Evolutionary conservation across 1,140 invertebrate species (phyloP).

Genomic region (Brachionus plicatilis): DNA sequence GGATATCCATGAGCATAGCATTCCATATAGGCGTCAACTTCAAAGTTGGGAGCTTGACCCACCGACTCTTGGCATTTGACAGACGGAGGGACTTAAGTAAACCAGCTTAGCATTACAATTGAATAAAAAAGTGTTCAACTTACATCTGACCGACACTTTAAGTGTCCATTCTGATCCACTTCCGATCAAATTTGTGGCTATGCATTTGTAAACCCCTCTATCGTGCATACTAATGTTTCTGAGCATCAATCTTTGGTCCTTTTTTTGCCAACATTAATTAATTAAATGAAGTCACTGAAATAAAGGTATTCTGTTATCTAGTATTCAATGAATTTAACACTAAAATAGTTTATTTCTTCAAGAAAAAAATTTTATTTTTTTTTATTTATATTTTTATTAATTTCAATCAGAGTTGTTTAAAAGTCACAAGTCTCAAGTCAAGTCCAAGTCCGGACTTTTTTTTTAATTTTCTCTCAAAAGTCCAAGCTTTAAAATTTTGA

Average conservation of each 20-base stretch:
- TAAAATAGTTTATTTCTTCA: too few species aligned
- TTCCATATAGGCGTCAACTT: slow-evolving; percentile 41
- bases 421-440: too few species aligned
- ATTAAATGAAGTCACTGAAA: not conserved
- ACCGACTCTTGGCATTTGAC: slow-evolving; percentile 30
- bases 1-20: slow-evolving; percentile 41
- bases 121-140: not conserved
- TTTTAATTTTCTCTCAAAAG: too few species aligned
- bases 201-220: slow-evolving; percentile 10
- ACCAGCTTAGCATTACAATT: not conserved
- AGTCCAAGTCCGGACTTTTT: too few species aligned
- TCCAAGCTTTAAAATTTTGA: too few species aligned
- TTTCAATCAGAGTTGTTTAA: too few species aligned
- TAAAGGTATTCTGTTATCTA: too few species aligned
- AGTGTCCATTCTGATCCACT: slow-evolving; percentile 37
- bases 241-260: not conserved
- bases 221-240: slow-evolving; percentile 15
- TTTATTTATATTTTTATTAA: too few species aligned
- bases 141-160: slow-evolving; percentile 39
- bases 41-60: slow-evolving; percentile 38
- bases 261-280: not conserved
- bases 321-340: too few species aligned
- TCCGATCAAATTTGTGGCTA: slow-evolving; percentile 40
- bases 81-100: slow-evolving; percentile 24
- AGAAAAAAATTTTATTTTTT: too few species aligned